Evolutionary conservation across 2,113 vertebrate species (phyloP).

Genomic region (Raphicerus campestris): DNA sequence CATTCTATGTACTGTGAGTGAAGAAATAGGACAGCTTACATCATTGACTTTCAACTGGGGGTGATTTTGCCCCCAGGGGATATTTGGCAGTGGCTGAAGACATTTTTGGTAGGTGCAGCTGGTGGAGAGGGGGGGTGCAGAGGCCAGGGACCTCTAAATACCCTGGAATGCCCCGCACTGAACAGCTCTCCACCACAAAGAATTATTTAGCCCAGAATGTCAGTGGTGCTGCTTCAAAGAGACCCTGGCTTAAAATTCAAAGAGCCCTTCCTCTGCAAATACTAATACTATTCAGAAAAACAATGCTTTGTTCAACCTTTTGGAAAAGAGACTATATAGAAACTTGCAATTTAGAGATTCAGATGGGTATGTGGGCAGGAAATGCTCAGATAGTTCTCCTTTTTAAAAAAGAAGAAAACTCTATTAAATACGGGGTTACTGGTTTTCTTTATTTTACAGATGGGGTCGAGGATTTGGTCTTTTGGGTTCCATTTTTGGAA

Average conservation of each 20-base stretch:
- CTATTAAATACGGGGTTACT: slow-evolving; percentile 59
- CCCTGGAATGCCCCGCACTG: not conserved
- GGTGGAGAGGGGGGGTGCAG: not conserved
- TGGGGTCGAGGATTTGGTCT: slow-evolving; percentile 99
- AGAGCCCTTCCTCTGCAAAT: not conserved
- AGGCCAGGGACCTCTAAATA: not conserved
- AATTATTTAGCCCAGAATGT: not conserved
- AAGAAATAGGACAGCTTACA: not conserved
- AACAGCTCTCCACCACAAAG: not conserved
- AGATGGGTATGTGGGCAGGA: not conserved
- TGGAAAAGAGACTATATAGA: not conserved
- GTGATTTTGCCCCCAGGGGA: not conserved
- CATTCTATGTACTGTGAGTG: not conserved
- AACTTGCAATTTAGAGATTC: not conserved
- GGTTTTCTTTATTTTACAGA: slow-evolving; percentile 84
- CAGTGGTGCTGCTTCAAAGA: not conserved
- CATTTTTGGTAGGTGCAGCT: not conserved
- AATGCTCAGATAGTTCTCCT: slow-evolving; percentile 34
- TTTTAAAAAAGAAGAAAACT: slow-evolving; percentile 50
- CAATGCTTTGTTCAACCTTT: not conserved
- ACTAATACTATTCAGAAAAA: not conserved
- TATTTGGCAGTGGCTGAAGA: not conserved
- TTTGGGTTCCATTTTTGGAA: slow-evolving; percentile 97
- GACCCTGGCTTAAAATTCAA: not conserved
- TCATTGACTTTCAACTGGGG: not conserved